These are phyloP conservation scores for Crocodylus rhombifer DNA, from an alignment of 2,797 vertebrate species.

Conservation along the genomic window DNA sequence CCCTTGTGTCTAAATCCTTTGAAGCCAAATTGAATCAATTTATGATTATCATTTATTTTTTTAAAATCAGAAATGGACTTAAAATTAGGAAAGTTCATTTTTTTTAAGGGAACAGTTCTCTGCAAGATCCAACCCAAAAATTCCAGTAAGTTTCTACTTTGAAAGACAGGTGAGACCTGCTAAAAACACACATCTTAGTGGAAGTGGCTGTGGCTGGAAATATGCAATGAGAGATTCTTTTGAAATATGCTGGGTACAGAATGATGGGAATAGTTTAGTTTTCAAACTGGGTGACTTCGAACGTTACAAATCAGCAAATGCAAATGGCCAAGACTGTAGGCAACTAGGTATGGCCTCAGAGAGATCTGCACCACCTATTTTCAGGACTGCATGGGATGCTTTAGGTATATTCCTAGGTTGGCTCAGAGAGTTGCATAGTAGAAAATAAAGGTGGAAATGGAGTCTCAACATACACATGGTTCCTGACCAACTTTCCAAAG, in stretches of 20 bases:
- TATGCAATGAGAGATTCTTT: background rate
- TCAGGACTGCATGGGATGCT: background rate
- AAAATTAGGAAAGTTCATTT: background rate
- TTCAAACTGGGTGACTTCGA: background rate
- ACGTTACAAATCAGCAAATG: background rate
- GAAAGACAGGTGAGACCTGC: background rate
- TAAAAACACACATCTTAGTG: slow-evolving; percentile 44
- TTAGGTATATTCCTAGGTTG: background rate
- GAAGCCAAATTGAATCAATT: too few species aligned
- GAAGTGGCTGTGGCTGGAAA: background rate
- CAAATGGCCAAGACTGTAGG: background rate
- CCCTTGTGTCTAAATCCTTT: too few species aligned
- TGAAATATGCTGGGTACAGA: background rate
- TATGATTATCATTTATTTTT: too few species aligned
- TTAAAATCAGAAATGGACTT: background rate
- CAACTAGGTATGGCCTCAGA: background rate
- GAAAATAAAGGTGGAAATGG: too few species aligned
- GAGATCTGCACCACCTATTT: background rate
- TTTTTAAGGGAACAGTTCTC: background rate
- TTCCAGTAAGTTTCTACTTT: background rate
- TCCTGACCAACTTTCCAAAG: background rate
- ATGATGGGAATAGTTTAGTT: background rate
- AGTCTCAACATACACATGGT: background rate
- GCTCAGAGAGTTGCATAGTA: background rate
- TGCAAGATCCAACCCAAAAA: background rate